Base-by-base conservation (phyloP, 2,888 invertebrate genomes). In the Carpatolechia fugitivella region DNA sequence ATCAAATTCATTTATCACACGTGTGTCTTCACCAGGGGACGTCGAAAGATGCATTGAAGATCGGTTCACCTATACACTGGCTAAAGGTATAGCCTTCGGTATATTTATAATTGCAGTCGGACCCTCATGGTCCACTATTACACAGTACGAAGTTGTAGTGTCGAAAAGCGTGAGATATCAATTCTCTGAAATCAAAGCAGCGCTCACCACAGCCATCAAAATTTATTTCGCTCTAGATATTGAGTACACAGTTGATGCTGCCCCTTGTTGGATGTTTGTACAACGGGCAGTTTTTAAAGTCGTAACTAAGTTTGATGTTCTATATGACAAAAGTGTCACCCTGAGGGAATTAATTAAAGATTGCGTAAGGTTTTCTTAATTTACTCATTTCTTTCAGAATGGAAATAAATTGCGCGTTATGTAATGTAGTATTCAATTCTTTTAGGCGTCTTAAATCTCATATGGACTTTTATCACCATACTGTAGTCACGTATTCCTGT, bases 401-500 rank as follows among this genome's bases (percentile, higher is more conserved):
- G 33, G 33, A 33, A 36, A 38, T 51, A 13, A 13, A 24, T 14
- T 51, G 51, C 51, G 38, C 30, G 38, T 0, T 51, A 6, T 51
- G 51, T 29, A 38, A 51, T 30, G 11, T 29, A 24, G 3, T 29
- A 11, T 51, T 38, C 24, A 4, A 35, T 13, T 47, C 16, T 54
- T 54, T 53, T 46, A 16, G 20, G 13, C 35, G 35, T 13, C 29
- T 53, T 30, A 53, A 31, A 46, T 33, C 8, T 4, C 44, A 52
- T 41, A 52, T 52, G 52, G 44, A 40, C n/a, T 47, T 53, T 46
- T 46, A 53, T 53, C 53, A 53, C 35, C 41, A 46, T 33, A 4
- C 33, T 5, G 29, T 38, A 20, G 24, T 29, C 8, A 31, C 52
- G 10, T 56, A 30, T 49, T 53, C 52, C 48, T 56, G 52, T 53